A percentile compares a stretch with the other conserved stretches of the same genome.
Conservation (phyloP, 1,140 invertebrate species). For the Calephelis virginiensis region DNA sequence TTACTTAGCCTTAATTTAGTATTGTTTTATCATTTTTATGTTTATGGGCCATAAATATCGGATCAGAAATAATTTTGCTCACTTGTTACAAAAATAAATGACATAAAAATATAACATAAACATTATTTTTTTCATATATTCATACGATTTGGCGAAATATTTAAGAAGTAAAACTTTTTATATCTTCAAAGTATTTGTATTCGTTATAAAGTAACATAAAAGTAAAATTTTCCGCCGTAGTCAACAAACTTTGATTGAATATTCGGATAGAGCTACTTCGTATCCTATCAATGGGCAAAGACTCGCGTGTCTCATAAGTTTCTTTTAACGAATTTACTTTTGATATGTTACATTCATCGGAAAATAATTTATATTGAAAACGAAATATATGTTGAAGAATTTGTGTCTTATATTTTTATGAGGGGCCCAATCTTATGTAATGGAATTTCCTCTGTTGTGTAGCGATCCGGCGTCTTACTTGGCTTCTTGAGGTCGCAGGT, state of each 20-base stretch:
- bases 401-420: too few relatives aligned
- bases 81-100: neutral
- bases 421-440: too few relatives aligned
- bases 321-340: slow-evolving; percentile 12
- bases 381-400: neutral
- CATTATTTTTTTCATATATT: neutral
- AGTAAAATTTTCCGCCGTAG: slow-evolving; percentile 10
- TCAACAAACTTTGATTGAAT: slow-evolving; percentile 15
- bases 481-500: too few relatives aligned
- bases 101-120: neutral
- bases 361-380: neutral
- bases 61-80: too few relatives aligned
- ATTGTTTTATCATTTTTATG: too few relatives aligned
- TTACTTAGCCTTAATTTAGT: too few relatives aligned
- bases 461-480: too few relatives aligned
- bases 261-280: slow-evolving; percentile 8
- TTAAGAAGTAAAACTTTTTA: neutral
- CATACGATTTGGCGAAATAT: neutral
- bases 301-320: slow-evolving; percentile 13
- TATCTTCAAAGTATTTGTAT: neutral
- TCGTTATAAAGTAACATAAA: neutral
- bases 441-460: too few relatives aligned
- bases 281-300: slow-evolving; percentile 6
- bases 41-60: too few relatives aligned
- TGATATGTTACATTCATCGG: slow-evolving; percentile 3